Base-by-base conservation (phyloP, 2,888 invertebrate species). In the Pogonocherus hispidulus region DNA sequence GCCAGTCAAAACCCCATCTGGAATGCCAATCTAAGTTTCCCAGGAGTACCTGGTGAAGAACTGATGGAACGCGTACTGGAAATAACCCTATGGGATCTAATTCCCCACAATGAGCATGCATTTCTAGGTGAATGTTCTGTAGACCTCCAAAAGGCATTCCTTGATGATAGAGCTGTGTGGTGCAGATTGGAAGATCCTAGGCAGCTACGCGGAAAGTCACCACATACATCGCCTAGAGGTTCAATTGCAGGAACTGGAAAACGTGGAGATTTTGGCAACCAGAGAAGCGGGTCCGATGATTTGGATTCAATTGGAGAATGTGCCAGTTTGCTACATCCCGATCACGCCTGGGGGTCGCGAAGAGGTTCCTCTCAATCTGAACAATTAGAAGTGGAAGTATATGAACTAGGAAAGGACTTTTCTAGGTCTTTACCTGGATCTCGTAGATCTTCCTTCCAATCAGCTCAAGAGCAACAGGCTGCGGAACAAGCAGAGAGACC, bases 331-430 rank as follows among this genome's bases (percentile, higher is more conserved):
- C 87, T 95, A 41, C 96, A 95, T 86, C 96, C 95, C 0, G 95
- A 95, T 86, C 93, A 93, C 84, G 95, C 95, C 1, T 95, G 93
- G 91, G 84, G 85, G 47, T 94, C 94, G 0, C 87, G 95, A 27
- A 90, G 95, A 32, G 95, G 95, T 37, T 95, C 95, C n/a, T 94
- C 94, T 46, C 95, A 95, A 82, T 95, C 95, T 0, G 95, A 95
- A 83, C 94, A 94, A 59, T 87, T 95, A 55, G 95, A 95, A 82
- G 92, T 93, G 57, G 81, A 82, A 63, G 92, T 93, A 8, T 95
- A 95, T 85, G 93, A 95, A 83, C 88, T 95, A 55, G 93, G 91
- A 67, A 93, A 94, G 84, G 95, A 95, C 85, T 94, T 94, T 84
- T 95, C 95, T 19, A 90, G 93, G 79, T 95, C 95, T 3, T 86